These are phyloP conservation scores for Semicossyphus pulcher DNA, from an alignment of 2,113 vertebrate genomes.

Conservation along the genomic window DNA sequence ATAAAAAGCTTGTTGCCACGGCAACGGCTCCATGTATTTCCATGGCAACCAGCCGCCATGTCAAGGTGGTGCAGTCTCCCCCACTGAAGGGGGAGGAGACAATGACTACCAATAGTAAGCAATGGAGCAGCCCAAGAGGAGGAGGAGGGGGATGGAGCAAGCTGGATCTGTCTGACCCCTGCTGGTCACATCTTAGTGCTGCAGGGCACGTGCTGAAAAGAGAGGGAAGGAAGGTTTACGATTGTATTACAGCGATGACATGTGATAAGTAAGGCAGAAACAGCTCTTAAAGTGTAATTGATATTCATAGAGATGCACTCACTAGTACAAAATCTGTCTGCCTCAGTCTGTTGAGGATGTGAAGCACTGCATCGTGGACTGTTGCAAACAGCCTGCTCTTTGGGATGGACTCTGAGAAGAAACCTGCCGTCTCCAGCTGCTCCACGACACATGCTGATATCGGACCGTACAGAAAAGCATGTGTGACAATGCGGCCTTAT, in stretches of 20 bases:
- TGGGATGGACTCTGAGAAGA: conserved; percentile 88
- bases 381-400: conserved; percentile 88
- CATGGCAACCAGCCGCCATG: conserved; percentile 74
- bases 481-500: not conserved
- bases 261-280: not conserved
- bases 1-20: conserved; percentile 79
- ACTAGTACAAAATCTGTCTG: conserved; percentile 42
- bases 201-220: conserved; percentile 60
- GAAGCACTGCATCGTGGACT: conserved; percentile 86
- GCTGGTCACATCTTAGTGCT: conserved; percentile 77
- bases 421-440: conserved; percentile 88
- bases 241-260: not conserved
- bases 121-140: conserved; percentile 6
- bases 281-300: not conserved
- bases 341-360: conserved; percentile 54
- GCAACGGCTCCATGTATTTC: conserved; percentile 74
- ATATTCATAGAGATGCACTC: conserved; percentile 31
- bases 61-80: conserved; percentile 67
- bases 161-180: conserved; percentile 65
- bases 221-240: not conserved
- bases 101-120: conserved; percentile 38
- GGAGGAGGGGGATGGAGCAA: conserved; percentile 33
- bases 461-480: conserved; percentile 9
- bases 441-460: conserved; percentile 83
- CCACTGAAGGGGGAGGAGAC: conserved; percentile 55